Evolutionary conservation across 1,140 invertebrate species (phyloP).

Genomic region (Bombyx mandarina): DNA sequence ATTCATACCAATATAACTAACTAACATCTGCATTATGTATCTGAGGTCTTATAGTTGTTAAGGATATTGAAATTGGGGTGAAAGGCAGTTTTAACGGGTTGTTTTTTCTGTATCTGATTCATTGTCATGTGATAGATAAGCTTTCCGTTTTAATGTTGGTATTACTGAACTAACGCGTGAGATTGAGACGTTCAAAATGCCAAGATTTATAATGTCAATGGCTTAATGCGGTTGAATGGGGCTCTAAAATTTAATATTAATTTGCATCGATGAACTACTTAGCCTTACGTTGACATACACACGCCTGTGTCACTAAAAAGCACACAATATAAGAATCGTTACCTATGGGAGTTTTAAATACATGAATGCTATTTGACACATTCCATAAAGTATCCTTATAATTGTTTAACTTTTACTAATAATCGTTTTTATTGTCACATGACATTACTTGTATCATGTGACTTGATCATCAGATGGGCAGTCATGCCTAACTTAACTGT

Average conservation of each 20-base stretch:
- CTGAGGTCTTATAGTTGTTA: background rate
- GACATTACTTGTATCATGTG: constrained; percentile 44
- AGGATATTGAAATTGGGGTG: constrained; percentile 1
- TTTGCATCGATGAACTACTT: too few relatives aligned
- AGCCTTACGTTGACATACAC: too few relatives aligned
- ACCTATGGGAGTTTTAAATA: too few relatives aligned
- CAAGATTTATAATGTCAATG: too few relatives aligned
- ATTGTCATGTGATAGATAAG: constrained; percentile 49
- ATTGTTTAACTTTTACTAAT: too few relatives aligned
- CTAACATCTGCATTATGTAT: constrained; percentile 18
- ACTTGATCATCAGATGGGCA: constrained; percentile 26
- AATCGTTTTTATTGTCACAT: constrained; percentile 28
- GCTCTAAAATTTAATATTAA: too few relatives aligned
- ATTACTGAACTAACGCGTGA: constrained; percentile 22
- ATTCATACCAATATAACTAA: constrained; percentile 25
- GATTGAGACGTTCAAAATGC: too few relatives aligned
- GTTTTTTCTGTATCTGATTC: constrained; percentile 11
- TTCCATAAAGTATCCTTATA: too few relatives aligned
- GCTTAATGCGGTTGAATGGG: too few relatives aligned
- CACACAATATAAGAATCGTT: too few relatives aligned
- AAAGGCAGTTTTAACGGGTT: constrained; percentile 16
- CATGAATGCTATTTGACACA: too few relatives aligned
- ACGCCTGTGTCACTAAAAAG: too few relatives aligned
- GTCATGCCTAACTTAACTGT: constrained; percentile 9
- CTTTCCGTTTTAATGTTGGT: constrained; percentile 21